These are phyloP conservation scores for Merodon equestris DNA, from an alignment of 2,888 invertebrate genomes.

Conservation along the genomic window DNA sequence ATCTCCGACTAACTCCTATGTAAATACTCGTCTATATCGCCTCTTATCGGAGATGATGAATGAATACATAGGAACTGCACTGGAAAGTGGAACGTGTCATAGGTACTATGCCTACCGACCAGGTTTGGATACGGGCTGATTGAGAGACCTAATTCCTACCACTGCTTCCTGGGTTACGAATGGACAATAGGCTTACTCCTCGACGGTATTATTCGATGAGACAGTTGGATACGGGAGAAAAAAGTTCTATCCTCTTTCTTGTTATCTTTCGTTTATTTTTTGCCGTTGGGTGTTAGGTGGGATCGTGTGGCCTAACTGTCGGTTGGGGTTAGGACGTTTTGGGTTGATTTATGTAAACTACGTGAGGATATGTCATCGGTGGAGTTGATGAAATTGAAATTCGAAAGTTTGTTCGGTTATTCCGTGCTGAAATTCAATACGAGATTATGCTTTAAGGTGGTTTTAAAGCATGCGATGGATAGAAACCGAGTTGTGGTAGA, in stretches of 20 bases:
- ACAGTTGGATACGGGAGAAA: slow-evolving; percentile 16
- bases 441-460: too few species aligned
- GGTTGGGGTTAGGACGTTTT: neutral
- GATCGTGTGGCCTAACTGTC: neutral
- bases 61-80: slow-evolving; percentile 10
- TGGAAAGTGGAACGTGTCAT: slow-evolving; percentile 41
- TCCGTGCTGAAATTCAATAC: neutral
- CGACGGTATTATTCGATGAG: slow-evolving; percentile 10
- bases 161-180: slow-evolving; percentile 41
- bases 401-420: slow-evolving; percentile 5
- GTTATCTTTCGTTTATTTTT: slow-evolving; percentile 25
- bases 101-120: slow-evolving; percentile 1
- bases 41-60: neutral
- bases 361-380: slow-evolving; percentile 38
- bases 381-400: slow-evolving; percentile 32
- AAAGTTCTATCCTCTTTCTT: neutral
- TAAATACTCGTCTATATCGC: neutral
- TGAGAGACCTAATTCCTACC: slow-evolving; percentile 44
- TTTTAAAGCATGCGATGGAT: too few species aligned
- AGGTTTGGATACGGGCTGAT: slow-evolving; percentile 10
- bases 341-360: slow-evolving; percentile 53
- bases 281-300: too few species aligned
- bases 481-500: too few species aligned
- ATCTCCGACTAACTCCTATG: neutral
- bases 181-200: slow-evolving; percentile 17